phyloP scores from a whole-genome alignment of 2,113 vertebrate species.

The Corythoichthys intestinalis region DNA sequence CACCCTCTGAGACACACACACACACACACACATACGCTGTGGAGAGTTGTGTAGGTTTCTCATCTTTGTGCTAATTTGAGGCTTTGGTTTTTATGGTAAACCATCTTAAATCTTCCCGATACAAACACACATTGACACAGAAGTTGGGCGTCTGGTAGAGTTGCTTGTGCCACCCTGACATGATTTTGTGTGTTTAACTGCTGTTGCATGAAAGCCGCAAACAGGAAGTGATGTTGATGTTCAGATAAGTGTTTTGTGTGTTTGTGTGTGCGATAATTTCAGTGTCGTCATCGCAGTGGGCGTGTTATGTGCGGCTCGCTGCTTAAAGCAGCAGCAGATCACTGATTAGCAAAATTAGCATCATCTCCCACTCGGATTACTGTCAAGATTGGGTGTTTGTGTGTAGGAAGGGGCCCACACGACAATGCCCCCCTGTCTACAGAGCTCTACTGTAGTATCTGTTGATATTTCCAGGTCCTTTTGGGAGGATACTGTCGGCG shows the following conservation, averaged over 20 bases:
- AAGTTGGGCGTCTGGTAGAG: not conserved
- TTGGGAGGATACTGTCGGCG: too few species aligned
- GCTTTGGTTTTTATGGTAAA: slow-evolving; percentile 39
- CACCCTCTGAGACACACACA: slow-evolving; percentile 26
- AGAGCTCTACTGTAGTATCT: not conserved
- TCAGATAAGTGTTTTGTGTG: slow-evolving; percentile 35
- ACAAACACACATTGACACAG: not conserved
- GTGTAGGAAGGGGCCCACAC: not conserved
- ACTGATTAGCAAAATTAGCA: not conserved
- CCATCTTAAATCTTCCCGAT: slow-evolving; percentile 13
- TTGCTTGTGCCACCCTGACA: not conserved
- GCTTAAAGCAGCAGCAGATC: not conserved
- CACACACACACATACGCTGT: slow-evolving; percentile 16
- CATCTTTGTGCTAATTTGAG: slow-evolving; percentile 32
- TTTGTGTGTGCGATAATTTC: not conserved
- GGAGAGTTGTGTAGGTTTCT: slow-evolving; percentile 7
- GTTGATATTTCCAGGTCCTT: too few species aligned
- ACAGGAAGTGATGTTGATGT: slow-evolving; percentile 55
- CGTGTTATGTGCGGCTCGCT: not conserved
- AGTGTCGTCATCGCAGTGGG: not conserved
- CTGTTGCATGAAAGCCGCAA: slow-evolving; percentile 41
- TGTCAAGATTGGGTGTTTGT: not conserved
- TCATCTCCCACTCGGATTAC: not conserved
- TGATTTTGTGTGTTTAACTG: slow-evolving; percentile 19
- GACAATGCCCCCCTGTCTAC: not conserved